Evolutionary conservation across 2,113 vertebrate genomes (phyloP), one percentile per base, ranked within the genome.

Genomic region (Grammomys dolichurus): DNA sequence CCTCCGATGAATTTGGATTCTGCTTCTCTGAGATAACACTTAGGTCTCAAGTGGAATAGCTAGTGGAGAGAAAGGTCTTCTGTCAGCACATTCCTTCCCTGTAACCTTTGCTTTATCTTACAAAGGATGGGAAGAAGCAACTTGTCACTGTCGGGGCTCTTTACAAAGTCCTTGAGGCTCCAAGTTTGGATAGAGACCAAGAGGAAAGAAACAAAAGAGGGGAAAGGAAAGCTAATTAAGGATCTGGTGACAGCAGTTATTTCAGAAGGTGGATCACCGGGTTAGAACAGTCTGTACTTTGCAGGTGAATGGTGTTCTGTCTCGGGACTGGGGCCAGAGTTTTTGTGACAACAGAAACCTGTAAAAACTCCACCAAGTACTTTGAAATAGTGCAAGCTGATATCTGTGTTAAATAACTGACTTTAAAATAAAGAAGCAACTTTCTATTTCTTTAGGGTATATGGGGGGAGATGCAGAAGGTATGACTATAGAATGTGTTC

Each of bases 21-120:
- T 97, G 72, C 65, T 93, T 91, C 48, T 93, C 54, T 82, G 94
- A 87, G 91, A 91, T 91, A 94, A 87, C 33, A 58, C 33, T 86
- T 84, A 82, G 54, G n/a, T 94, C 87, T 91, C 63, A 69, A 96
- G 84, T 70, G 43, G 43, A 96, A 46, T 16, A 88, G 46, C 5
- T n/a, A 31, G 10, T 19, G 40, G 5, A 58, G 73, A 93, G 36
- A 85, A 92, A 77, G 28, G 33, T 28, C 24, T 63, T 75, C 51
- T n/a, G 73, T 90, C 60, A 95, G 69, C 48, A 46, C 6, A 43
- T 86, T 94, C 85, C 51, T 89, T 46, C 67, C 19, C 43, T 89
- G 13, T 51, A 20, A 4, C 69, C 67, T 80, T 91, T 77, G 13
- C 67, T 88, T n/a, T 90, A 78, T 81, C 73, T 91, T 73, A 60